A percentile compares a stretch with the other conserved stretches of the same genome.
Evolutionary conservation across 2,797 vertebrate species (phyloP).

Genomic region (Podarcis lilfordi): DNA sequence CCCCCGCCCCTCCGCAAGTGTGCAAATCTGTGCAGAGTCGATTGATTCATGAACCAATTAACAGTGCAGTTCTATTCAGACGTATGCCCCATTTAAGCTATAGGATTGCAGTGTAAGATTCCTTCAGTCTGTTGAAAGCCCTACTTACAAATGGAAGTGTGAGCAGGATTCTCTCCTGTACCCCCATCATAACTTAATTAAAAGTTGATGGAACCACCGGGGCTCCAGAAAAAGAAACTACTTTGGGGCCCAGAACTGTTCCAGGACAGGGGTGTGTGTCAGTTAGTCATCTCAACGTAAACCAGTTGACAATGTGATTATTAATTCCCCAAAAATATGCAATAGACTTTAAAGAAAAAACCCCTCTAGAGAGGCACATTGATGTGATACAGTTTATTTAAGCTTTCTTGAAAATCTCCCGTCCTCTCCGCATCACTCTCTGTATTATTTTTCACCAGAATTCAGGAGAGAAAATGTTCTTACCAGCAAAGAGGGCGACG

Average conservation of each 20-base stretch:
- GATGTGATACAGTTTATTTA: conserved; percentile 55
- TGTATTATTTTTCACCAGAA: conserved; percentile 76
- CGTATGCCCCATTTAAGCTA: too few relatives aligned
- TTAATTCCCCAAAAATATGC: conserved; percentile 50
- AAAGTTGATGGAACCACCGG: too few relatives aligned
- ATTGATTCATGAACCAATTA: background rate
- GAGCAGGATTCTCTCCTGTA: too few relatives aligned
- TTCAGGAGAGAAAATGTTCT: conserved; percentile 72
- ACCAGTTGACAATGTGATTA: conserved; percentile 47
- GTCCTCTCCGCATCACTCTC: conserved; percentile 53
- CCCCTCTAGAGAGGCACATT: background rate
- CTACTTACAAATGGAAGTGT: too few relatives aligned
- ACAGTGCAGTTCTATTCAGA: too few relatives aligned
- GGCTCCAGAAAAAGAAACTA: background rate
- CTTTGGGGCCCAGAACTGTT: background rate
- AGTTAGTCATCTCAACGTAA: background rate
- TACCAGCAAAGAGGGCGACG: conserved; percentile 99
- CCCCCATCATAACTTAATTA: too few relatives aligned
- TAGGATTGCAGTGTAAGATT: background rate
- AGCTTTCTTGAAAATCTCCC: conserved; percentile 54
- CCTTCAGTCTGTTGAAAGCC: background rate
- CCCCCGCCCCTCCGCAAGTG: too few relatives aligned
- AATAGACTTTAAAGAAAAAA: conserved; percentile 49
- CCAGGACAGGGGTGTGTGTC: background rate
- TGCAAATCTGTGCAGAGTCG: background rate